phyloP scores from a whole-genome alignment of 2,888 invertebrate species.

The Plebejus anna region DNA sequence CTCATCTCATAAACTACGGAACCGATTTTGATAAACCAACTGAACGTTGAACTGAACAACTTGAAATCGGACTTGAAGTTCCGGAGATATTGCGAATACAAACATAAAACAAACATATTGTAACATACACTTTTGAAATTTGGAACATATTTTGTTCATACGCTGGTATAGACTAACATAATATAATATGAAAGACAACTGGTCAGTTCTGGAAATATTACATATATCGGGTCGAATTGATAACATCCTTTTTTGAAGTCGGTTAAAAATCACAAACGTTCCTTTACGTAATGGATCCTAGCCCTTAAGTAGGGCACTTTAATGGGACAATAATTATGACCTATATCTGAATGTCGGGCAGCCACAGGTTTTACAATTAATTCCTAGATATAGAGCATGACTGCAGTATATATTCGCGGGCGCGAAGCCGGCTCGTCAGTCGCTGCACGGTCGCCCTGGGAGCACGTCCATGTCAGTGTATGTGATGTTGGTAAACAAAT shows the following conservation, averaged over 20 bases:
- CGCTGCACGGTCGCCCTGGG: constrained; percentile 47
- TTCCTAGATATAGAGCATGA: constrained; percentile 75
- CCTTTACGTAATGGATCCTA: constrained; percentile 30
- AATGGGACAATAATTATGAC: constrained; percentile 52
- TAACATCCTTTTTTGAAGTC: not conserved
- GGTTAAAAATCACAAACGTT: not conserved
- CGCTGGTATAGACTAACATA: no score
- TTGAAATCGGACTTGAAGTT: no score
- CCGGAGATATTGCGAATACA: no score
- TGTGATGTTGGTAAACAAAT: constrained; percentile 73
- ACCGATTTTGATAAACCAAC: no score
- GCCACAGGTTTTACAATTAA: constrained; percentile 53
- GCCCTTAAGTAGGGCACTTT: constrained; percentile 49
- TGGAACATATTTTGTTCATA: no score
- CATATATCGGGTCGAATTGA: no score
- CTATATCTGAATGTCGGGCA: constrained; percentile 48
- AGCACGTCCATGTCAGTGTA: constrained; percentile 53
- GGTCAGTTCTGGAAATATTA: no score
- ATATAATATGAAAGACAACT: no score
- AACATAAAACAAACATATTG: no score
- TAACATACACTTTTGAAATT: no score
- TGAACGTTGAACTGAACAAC: no score
- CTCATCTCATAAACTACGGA: no score
- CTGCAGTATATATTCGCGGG: constrained; percentile 72
- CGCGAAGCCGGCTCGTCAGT: constrained; percentile 57